Conservation (phyloP, 2,113 vertebrate species). For the Athene noctua region DNA sequence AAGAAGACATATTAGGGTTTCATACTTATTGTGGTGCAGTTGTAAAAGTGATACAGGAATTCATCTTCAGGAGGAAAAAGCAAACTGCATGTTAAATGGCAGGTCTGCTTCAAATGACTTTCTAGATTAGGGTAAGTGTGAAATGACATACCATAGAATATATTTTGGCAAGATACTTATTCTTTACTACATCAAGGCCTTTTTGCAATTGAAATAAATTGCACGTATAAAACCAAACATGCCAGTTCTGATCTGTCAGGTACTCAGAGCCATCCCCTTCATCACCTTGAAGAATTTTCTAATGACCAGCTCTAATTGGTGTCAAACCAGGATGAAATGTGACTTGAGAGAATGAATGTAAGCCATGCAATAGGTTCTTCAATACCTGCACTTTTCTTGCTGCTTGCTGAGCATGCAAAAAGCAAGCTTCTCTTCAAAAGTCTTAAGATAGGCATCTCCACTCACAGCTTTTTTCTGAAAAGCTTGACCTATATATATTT, state of each 20-base stretch:
- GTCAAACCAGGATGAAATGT: background rate
- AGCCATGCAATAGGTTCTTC: background rate
- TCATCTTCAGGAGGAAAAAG: background rate
- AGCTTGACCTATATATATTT: background rate
- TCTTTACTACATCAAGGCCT: background rate
- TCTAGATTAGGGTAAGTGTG: background rate
- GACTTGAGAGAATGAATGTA: background rate
- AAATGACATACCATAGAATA: background rate
- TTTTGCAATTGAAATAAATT: background rate
- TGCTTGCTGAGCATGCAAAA: background rate
- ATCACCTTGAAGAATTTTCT: background rate
- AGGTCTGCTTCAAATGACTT: background rate
- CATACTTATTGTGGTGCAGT: background rate
- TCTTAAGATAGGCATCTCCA: background rate
- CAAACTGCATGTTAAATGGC: background rate
- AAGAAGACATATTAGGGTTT: background rate
- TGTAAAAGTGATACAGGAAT: background rate
- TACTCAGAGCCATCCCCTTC: background rate
- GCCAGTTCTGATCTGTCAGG: background rate
- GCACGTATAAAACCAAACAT: background rate
- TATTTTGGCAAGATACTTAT: background rate
- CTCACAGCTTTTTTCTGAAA: background rate
- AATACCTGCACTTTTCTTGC: background rate
- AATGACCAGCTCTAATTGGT: background rate
- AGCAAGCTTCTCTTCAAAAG: background rate